Conservation (phyloP, 92 coral and sea anemone species). For the Zoanthus sociatus region DNA sequence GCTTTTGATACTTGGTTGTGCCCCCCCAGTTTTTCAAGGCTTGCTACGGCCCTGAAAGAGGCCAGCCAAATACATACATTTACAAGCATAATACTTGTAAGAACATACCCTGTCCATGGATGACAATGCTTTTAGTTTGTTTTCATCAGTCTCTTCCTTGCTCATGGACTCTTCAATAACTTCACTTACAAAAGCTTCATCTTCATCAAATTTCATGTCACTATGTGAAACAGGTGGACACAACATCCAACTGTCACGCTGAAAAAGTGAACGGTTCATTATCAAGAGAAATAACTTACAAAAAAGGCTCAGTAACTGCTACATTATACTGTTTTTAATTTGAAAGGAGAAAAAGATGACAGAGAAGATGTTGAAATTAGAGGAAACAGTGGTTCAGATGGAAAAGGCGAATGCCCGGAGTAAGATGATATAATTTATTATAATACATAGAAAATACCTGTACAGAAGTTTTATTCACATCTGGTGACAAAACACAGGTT, state of each 20-base stretch:
- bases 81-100: background rate
- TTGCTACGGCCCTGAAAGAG: too few relatives aligned
- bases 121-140: conserved; percentile 54
- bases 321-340: background rate
- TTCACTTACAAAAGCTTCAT: conserved; percentile 27
- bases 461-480: conserved; percentile 32
- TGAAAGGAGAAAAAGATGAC: too few relatives aligned
- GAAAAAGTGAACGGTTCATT: background rate
- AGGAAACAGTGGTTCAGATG: too few relatives aligned
- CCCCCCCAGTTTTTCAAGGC: too few relatives aligned
- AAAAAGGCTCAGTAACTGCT: background rate
- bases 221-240: conserved; percentile 78
- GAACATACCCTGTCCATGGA: conserved; percentile 70
- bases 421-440: too few relatives aligned
- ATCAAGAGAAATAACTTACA: background rate
- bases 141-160: conserved; percentile 38
- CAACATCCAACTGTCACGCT: conserved; percentile 99
- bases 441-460: conserved; percentile 7
- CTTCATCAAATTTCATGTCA: conserved; percentile 16
- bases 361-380: too few relatives aligned
- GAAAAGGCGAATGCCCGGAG: too few relatives aligned
- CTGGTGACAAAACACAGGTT: conserved; percentile 35
- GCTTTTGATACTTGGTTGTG: too few relatives aligned
- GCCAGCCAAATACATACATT: too few relatives aligned
- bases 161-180: conserved; percentile 39